Evolutionary conservation across 2,113 vertebrate genomes (phyloP), one percentile per base, ranked within the genome.

Genomic region (Lepidothrix coronata): DNA sequence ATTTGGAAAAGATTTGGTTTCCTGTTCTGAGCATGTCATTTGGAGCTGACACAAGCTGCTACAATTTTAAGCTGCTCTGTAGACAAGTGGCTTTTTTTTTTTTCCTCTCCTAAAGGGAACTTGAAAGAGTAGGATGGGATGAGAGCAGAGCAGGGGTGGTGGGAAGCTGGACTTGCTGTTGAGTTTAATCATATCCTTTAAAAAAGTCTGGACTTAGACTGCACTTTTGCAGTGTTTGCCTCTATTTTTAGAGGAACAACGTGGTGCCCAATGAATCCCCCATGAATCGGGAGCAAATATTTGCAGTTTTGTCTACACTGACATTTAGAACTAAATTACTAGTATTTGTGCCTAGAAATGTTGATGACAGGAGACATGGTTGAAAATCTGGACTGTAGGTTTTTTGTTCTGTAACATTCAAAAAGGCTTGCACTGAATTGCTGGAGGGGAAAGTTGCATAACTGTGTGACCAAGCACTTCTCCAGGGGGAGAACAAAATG

Each of bases 1-100:
- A 94, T 97, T 98, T 97, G 97, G 96, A 93, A 97, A 95, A 83
- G 96, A 92, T 95, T 92, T 14, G 83, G 80, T 97, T 98, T 98
- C 97, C 97, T 97, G 95, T 95, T 95, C 97, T 66, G 91, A 94
- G 91, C 96, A 91, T 89, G 96, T 97, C 95, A 46, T 95, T 96
- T 93, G 97, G 96, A 96, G 97, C 97, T 91, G 89, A 92, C 96
- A 97, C 94, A 96, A 94, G 85, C 96, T 91, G 95, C 95, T 94
- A 44, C 95, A 80, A 92, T 94, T 96, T 96, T 95, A 93, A 93
- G 96, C 96, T 92, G 96, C 85, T 96, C 93, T 96, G 89, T 74
- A 82, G 96, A 96, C 30, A 90, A 97, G 95, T 97, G 97, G 88
- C 39, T 27, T 46, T 95, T 94, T 94, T 96, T 79, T 67, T 95